These are phyloP conservation scores for Adelges cooleyi DNA, from an alignment of 1,140 invertebrate genomes.

Conservation along the genomic window DNA sequence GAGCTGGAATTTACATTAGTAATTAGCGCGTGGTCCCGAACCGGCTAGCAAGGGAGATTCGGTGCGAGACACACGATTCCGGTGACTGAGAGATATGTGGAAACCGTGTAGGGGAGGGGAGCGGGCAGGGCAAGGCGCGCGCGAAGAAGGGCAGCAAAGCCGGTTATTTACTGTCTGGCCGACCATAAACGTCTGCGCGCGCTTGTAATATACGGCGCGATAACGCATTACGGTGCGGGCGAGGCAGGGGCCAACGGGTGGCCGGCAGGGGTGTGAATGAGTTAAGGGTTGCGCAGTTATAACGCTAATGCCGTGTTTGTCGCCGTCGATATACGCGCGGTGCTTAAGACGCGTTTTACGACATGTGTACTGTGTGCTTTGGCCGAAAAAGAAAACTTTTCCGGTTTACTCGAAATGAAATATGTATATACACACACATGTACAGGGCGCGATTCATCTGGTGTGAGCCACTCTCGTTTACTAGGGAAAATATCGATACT, in stretches of 20 bases:
- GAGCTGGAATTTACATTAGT: conserved; percentile 26
- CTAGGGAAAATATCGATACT: no score
- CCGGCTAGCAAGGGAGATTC: no score
- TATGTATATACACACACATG: no score
- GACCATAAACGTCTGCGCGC: conserved; percentile 27
- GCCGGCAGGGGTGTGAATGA: not conserved
- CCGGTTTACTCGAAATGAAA: no score
- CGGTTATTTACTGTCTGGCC: conserved; percentile 28
- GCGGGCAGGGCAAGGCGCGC: not conserved
- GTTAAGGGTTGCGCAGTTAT: not conserved
- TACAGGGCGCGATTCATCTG: no score
- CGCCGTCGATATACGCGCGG: not conserved
- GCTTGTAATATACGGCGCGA: conserved; percentile 25
- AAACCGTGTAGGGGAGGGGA: no score
- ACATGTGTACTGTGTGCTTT: not conserved
- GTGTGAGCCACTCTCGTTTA: no score
- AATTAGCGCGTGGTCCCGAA: not conserved
- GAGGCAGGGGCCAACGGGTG: not conserved
- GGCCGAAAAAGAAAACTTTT: no score
- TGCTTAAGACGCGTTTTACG: not conserved
- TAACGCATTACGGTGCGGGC: conserved; percentile 4
- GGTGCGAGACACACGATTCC: no score
- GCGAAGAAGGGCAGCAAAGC: not conserved
- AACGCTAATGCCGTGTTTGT: conserved; percentile 23
- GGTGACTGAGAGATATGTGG: not conserved